Evolutionary conservation across 2,113 vertebrate species (phyloP).

Genomic region (Tretioscincus oriximinensis): DNA sequence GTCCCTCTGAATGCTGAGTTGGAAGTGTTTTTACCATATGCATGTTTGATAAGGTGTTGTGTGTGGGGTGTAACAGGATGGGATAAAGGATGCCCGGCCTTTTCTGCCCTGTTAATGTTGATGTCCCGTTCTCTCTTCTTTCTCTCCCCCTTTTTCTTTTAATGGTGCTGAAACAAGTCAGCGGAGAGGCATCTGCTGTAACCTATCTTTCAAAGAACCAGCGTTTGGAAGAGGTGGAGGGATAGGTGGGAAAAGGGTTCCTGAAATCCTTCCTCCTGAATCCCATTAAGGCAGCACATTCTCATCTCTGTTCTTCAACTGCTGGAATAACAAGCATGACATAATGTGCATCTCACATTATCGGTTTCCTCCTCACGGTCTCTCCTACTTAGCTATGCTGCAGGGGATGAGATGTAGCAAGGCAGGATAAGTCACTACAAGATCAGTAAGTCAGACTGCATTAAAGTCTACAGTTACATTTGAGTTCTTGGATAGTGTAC

Average conservation of each 20-base stretch:
- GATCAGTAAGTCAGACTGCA: constrained; percentile 5
- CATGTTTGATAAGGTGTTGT: neutral
- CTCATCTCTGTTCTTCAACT: neutral
- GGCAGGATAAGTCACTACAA: neutral
- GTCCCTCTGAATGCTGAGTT: neutral
- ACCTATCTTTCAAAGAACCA: constrained; percentile 1
- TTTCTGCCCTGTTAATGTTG: constrained; percentile 1
- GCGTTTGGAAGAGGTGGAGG: neutral
- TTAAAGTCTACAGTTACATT: neutral
- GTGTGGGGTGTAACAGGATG: neutral
- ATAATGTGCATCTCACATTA: constrained; percentile 14
- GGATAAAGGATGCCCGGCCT: neutral
- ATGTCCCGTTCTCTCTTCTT: neutral
- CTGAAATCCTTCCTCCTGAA: neutral
- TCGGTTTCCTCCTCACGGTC: constrained; percentile 3
- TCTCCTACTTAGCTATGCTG: neutral
- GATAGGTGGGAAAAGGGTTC: neutral
- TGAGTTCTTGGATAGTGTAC: neutral
- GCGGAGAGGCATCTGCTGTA: constrained; percentile 1
- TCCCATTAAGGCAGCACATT: neutral
- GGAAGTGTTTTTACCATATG: neutral
- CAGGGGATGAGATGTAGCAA: constrained; percentile 16
- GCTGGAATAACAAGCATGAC: constrained; percentile 18
- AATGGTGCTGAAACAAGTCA: constrained; percentile 12
- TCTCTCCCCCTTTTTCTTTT: neutral